These are phyloP conservation scores for Gracilinanus agilis DNA, from an alignment of 2,113 vertebrate genomes.

Conservation along the genomic window DNA sequence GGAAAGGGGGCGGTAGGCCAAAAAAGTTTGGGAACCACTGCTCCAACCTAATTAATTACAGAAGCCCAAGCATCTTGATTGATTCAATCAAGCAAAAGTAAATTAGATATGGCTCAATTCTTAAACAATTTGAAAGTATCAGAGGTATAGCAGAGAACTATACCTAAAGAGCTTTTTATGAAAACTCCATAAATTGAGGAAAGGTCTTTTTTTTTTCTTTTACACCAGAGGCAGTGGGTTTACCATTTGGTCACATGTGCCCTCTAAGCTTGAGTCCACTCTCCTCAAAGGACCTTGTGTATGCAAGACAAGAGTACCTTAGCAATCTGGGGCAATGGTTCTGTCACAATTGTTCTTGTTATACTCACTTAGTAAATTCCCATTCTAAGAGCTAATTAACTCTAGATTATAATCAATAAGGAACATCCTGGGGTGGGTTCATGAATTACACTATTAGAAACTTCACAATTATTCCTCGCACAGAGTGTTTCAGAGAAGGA, in stretches of 20 bases:
- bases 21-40: too few species aligned
- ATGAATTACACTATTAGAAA: not conserved
- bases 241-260: not conserved
- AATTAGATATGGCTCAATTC: not conserved
- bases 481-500: too few species aligned
- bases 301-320: not conserved
- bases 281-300: not conserved
- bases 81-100: not conserved
- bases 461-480: too few species aligned
- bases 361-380: not conserved
- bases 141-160: not conserved
- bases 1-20: too few species aligned
- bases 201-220: not conserved
- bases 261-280: not conserved
- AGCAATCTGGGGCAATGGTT: not conserved
- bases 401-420: not conserved
- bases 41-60: too few species aligned
- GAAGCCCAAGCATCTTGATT: too few species aligned
- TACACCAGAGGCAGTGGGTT: not conserved
- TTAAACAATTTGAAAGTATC: not conserved
- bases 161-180: not conserved
- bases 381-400: not conserved
- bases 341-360: not conserved
- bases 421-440: not conserved
- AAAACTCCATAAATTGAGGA: not conserved